Base-by-base conservation (phyloP, 2,113 vertebrate species). In the Sinocyclocheilus maitianheensis region DNA sequence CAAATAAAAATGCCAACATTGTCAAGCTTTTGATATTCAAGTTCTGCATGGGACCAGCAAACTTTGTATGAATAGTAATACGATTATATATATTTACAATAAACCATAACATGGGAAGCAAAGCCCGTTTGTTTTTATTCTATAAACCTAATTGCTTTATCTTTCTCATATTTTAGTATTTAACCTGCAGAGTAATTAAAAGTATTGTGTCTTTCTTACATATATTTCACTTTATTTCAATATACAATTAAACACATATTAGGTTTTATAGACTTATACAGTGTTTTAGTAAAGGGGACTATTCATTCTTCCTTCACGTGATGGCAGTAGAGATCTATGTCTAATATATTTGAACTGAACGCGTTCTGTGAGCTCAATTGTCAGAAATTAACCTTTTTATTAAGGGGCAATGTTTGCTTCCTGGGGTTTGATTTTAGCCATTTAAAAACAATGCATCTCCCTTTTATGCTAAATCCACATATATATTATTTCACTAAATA, bases 11-110 rank as follows among this genome's bases (percentile, higher is more conserved):
- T 51, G 83, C 74, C 88, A 91, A 86, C 81, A 76, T 63, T 75
- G 84, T 87, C 87, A 46, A 86, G 60, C 81, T 92, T 93, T 95
- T 94, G 91, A 94, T 94, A 94, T 92, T 91, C 87, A 91, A 90
- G 89, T 91, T 94, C 91, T 94, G 94, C 94, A 94, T 94, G 94
- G 91, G 91, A 89, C 91, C 92, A 93, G 90, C 85, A 85, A 89
- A 94, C 93, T 95, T 94, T 94, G 93, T 94, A 91, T 92, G 90
- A 91, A 89, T 86, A 91, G 87, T 89, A 86, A 91, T 86, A 91
- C 86, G 91, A 48, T 48, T 46, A 77, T 92, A 90, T 94, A 95
- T 94, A 94, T 94, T 94, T 95, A 92, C 93, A 94, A 94, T 94
- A 95, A 95, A 95, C 85, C 77, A 81, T 86, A 88, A 87, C 84